phyloP scores from a whole-genome alignment of 2,888 invertebrate species.

The Epinotia demarniana region DNA sequence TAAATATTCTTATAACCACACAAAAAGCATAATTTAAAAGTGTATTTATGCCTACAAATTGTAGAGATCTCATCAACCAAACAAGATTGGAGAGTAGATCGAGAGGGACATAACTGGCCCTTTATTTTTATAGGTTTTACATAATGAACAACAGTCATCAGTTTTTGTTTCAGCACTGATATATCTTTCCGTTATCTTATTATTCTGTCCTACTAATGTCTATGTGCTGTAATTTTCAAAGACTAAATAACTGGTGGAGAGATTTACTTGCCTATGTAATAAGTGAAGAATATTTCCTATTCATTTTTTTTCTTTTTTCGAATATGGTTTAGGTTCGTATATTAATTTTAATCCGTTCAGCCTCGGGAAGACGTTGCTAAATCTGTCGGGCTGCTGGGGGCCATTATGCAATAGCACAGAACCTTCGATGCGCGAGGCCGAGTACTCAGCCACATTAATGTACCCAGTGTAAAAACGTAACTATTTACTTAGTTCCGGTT shows the following conservation, averaged over 20 bases:
- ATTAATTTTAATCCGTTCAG: neutral
- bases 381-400: neutral
- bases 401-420: neutral
- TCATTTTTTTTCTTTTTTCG: neutral
- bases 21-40: neutral
- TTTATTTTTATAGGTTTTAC: conserved; percentile 10
- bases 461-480: neutral
- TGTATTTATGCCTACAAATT: neutral
- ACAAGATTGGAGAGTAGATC: neutral
- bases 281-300: too few species aligned
- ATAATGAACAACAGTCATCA: neutral
- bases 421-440: neutral
- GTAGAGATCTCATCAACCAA: conserved; percentile 19
- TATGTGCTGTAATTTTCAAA: neutral
- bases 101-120: neutral
- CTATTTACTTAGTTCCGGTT: conserved; percentile 2
- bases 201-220: neutral
- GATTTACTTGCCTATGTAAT: neutral
- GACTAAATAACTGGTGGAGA: too few species aligned
- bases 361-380: neutral
- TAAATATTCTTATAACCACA: neutral
- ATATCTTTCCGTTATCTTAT: neutral
- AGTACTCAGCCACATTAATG: neutral
- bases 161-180: neutral
- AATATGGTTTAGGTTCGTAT: neutral